These are phyloP conservation scores for Aurelia coerulea DNA, from an alignment of 30 jellyfish, hydroid and myxozoan genomes.

Conservation along the genomic window DNA sequence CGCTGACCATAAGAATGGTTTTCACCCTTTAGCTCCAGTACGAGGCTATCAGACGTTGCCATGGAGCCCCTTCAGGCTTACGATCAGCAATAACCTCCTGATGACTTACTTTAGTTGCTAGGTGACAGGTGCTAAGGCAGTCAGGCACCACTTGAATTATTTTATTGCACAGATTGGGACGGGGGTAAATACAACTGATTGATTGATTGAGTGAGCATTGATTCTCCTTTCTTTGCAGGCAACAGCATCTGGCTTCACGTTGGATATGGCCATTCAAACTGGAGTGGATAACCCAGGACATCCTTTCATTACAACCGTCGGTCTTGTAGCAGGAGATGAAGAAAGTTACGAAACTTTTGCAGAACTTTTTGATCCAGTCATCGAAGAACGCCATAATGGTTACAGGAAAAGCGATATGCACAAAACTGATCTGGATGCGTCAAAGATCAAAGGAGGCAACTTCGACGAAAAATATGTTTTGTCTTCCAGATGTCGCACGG, in stretches of 20 bases:
- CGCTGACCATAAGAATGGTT: too few species aligned
- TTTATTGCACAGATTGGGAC: too few species aligned
- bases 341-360: conserved; percentile 76
- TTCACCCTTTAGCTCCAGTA: too few species aligned
- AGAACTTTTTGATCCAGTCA: conserved; percentile 85
- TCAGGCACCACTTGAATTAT: too few species aligned
- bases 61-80: too few species aligned
- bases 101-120: too few species aligned
- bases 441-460: conserved; percentile 72
- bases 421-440: conserved; percentile 78
- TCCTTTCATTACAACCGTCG: conserved; percentile 88
- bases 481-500: conserved; percentile 82
- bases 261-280: conserved; percentile 84
- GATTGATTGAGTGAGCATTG: not conserved
- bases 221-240: conserved; percentile 8
- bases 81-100: too few species aligned
- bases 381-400: conserved; percentile 80
- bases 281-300: conserved; percentile 97
- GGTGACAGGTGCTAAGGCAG: too few species aligned
- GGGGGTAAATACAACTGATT: too few species aligned
- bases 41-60: too few species aligned
- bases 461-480: conserved; percentile 83
- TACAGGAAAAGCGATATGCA: conserved; percentile 80
- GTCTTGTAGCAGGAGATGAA: conserved; percentile 94
- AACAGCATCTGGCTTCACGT: conserved; percentile 78